Evolutionary conservation across 2,113 vertebrate genomes (phyloP), one percentile per base, ranked within the genome.

Genomic region (Ceyx cyanopectus): DNA sequence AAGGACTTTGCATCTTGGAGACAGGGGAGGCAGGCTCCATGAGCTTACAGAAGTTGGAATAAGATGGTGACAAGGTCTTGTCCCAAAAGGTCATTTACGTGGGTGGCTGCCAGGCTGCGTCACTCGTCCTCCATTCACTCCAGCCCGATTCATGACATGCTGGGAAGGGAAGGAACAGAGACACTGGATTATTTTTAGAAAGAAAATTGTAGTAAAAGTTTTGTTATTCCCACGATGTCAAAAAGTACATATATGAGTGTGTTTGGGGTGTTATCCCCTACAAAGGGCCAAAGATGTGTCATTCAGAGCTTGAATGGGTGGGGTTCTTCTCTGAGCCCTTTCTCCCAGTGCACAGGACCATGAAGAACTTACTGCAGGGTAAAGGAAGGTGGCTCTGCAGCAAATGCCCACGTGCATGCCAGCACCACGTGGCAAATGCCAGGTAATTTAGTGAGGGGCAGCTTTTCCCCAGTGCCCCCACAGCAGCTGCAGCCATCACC

Each of bases 111-210:
- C 76, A 62, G 90, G 79, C 92, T 81, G 92, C 27, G 24, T 90
- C 81, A 27, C 92, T 77, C 62, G 93, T 46, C 24, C 80, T 94
- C 87, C 67, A 4, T 54, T 46, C 34, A 41, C 46, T 58, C 78
- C 30, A 9, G 10, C 14, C 27, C 19, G 1, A 6, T 87, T 98
- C 97, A 98, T 57, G 98, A 97, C 98, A 97, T 96, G 63, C 98
- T 98, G 94, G 51, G 69, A 58, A 87, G 54, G 29, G 69, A 58
- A 87, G 54, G 29, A 30, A 67, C 40, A 90, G 68, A 89, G 50
- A 89, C 12, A 19, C 13, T 17, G 9, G 14, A 34, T 50, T 23
- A 41, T 43, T 83, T 72, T 76, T 79, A 69, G 84, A 32, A 26
- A 65, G 67, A 8, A 70, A 54, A 43, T 7, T 3, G 51, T 66